Conservation (phyloP, 1,140 invertebrate species). For the Luehdorfia chinensis region DNA sequence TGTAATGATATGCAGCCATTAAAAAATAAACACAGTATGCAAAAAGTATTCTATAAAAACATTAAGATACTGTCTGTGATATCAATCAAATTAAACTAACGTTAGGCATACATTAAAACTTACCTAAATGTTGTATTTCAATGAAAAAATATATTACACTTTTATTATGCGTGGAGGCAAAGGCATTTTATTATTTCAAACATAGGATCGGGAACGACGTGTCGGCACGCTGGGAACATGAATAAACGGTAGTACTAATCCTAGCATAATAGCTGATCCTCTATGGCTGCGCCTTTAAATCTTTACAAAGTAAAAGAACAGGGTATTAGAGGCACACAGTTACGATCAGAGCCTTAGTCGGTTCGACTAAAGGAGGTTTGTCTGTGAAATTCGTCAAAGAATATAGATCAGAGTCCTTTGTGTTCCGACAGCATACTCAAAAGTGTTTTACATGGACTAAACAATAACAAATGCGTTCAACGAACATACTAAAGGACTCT, state of each 20-base stretch:
- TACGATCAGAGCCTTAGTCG: neutral
- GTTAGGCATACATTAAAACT: no score
- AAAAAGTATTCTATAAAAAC: no score
- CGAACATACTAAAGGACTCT: constrained; percentile 29
- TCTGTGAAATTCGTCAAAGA: neutral
- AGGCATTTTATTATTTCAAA: constrained; percentile 15
- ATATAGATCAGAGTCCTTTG: neutral
- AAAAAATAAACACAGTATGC: no score
- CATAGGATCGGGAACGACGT: constrained; percentile 34
- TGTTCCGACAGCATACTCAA: constrained; percentile 9
- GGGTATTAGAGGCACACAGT: constrained; percentile 7
- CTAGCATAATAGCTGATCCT: constrained; percentile 40
- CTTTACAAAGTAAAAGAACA: constrained; percentile 21
- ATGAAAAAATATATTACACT: no score
- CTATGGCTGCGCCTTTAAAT: constrained; percentile 26
- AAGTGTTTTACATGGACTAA: constrained; percentile 23
- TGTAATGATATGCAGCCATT: no score
- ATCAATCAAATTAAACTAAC: no score
- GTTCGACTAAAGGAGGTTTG: neutral
- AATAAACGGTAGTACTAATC: constrained; percentile 47
- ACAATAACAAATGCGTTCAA: constrained; percentile 52
- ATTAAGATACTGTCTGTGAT: no score
- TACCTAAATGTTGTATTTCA: no score
- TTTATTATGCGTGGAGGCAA: constrained; percentile 16
- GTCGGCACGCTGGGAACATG: constrained; percentile 50